Base-by-base conservation (phyloP, 2,797 vertebrate species). In the Pogoniulus pusillus region DNA sequence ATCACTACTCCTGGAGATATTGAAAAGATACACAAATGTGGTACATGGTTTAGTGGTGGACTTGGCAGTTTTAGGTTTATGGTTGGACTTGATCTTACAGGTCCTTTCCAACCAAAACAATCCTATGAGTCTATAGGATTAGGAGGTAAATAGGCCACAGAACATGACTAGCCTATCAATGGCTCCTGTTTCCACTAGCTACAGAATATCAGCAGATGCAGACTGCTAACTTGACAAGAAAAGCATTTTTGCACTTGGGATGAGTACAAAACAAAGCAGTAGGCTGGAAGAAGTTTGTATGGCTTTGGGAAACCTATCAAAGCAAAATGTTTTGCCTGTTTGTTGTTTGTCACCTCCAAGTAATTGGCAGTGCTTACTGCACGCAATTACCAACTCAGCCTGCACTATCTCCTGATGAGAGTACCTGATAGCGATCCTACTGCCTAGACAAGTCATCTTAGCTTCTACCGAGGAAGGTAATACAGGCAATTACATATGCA, bases 191-290 rank as follows among this genome's bases (percentile, higher is more conserved):
- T 53, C 32, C 45, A 63, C 1, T 81, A n/a, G 65, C 54, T 60
- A 49, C 12, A 43, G n/a, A 80, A 34, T 15, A 77, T 24, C 35
- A 59, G 45, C 4, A 16, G 7, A 65, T 0, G 0, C 1, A 2
- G 49, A 47, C 30, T 7, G 15, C 45, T 72, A 59, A 32, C 39
- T 45, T 62, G 26, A 79, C 30, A n/a, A 86, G 24, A 59, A 84
- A 81, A 23, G n/a, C 13, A 49, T 57, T 72, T 93, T 58, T 62
- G 68, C 7, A 37, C 22, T 43, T 20, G 27, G 55, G 12, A 66
- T 8, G 53, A 86, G 26, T 27, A 51, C 26, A 55, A n/a, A 84
- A 69, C 5, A 18, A 84, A 84, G 68, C 2, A 5, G 29, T 4
- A 68, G 9, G 14, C 27, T 76, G 62, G 30, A 32, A 62, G 85